Base-by-base conservation (phyloP, 2,888 invertebrate genomes). In the Eupeodes latifasciatus region DNA sequence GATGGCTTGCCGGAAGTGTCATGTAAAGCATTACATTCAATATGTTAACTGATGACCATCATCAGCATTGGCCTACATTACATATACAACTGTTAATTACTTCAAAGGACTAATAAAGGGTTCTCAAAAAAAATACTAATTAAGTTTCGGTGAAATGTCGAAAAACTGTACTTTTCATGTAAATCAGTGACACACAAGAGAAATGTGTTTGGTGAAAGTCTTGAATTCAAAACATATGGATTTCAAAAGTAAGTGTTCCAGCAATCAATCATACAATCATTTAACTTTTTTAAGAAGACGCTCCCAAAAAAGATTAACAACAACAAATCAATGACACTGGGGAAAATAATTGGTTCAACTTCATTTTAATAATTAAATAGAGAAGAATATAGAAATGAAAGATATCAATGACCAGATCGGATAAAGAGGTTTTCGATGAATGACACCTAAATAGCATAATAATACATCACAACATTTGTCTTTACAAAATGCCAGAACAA, bases 1-100 rank as follows among this genome's bases (percentile, higher is more conserved):
- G 77, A 72, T 77, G 71, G 36, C 61, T 34, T 85, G 72, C 14
- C 85, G 81, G 85, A 85, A 85, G 77, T 85, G 64, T 66, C 62
- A 71, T 27, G 44, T 12, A 11, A 0, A 12, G 36, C n/a, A 11
- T 14, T 12, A 27, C 12, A 6, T 7, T 0, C 27, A n/a, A 12
- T 47, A 19, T 4, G 51, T 51, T 11, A 12, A 72, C 19, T 53
- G 40, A 40, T 69, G 77, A 78, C 64, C 49, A 57, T 76, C n/a
- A 81, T 57, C 12, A 61, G 19, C 19, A 16, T 16, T 57, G 71
- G 64, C 77, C 82, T 55, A 77, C 10, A 72, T 82, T 34, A 44
- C 40, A 40, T 40, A 5, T 40, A 40, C 40, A 14, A 19, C 55
- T 71, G n/a, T n/a, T 71, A 53, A 77, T 55, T 81, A 62, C 59